phyloP scores from a whole-genome alignment of 2,888 invertebrate species.

The Rosalia funebris region DNA sequence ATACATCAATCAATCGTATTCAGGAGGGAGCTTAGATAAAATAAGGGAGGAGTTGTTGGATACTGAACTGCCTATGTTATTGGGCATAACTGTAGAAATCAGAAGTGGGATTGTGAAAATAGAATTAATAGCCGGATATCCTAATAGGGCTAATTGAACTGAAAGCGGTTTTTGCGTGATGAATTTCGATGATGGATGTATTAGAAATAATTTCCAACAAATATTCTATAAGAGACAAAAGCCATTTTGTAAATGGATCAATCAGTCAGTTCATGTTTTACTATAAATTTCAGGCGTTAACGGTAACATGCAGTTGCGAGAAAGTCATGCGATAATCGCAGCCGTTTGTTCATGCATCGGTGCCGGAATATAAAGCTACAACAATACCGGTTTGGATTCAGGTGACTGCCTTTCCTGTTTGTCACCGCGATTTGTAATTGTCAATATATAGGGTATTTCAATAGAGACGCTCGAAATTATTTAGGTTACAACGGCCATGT shows the following conservation, averaged over 20 bases:
- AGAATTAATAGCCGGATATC: too few species aligned
- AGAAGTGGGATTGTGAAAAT: background rate
- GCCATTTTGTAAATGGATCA: background rate
- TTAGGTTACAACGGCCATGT: too few species aligned
- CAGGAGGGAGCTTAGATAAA: too few species aligned
- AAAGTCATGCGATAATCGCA: background rate
- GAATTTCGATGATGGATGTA: too few species aligned
- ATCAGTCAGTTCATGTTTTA: background rate
- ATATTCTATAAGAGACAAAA: background rate
- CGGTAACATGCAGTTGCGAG: background rate
- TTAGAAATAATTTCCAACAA: conserved; percentile 1
- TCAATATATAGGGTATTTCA: too few species aligned
- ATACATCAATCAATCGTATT: too few species aligned
- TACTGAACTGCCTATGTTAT: too few species aligned
- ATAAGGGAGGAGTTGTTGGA: too few species aligned
- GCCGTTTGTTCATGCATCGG: too few species aligned
- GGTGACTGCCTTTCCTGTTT: background rate
- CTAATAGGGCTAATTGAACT: too few species aligned
- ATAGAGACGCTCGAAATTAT: too few species aligned
- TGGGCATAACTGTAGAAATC: background rate
- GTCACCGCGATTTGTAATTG: background rate
- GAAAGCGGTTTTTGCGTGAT: too few species aligned
- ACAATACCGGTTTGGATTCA: background rate
- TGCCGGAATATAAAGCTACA: background rate
- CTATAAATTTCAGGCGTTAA: background rate